These are phyloP conservation scores for Empis livida DNA, from an alignment of 2,888 invertebrate species.

Conservation along the genomic window DNA sequence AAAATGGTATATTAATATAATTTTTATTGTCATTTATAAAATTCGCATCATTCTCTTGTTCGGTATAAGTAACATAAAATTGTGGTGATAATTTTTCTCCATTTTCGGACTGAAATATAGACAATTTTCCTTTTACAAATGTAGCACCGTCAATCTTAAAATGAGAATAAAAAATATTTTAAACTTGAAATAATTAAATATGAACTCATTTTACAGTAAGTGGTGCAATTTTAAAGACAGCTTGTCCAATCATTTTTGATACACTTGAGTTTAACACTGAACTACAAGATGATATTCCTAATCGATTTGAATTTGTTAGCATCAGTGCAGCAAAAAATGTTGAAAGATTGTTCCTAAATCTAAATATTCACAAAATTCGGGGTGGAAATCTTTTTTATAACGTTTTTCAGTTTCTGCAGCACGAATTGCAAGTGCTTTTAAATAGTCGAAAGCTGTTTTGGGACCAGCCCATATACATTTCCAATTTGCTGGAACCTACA, in stretches of 20 bases:
- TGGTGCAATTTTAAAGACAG: slow-evolving; percentile 22
- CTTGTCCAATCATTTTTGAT: neutral
- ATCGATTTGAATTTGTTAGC: slow-evolving; percentile 24
- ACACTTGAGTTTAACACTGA: slow-evolving; percentile 17
- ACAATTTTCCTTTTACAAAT: slow-evolving; percentile 18
- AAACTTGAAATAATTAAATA: neutral
- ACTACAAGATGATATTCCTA: slow-evolving; percentile 26
- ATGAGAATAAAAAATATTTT: neutral
- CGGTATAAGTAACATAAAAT: slow-evolving; percentile 19
- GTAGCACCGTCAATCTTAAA: slow-evolving; percentile 25
- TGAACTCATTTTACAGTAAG: slow-evolving; percentile 22
- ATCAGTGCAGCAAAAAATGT: slow-evolving; percentile 30
- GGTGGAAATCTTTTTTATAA: slow-evolving; percentile 19
- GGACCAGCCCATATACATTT: slow-evolving; percentile 31
- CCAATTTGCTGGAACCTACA: slow-evolving; percentile 28
- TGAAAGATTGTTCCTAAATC: slow-evolving; percentile 27
- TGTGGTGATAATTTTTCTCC: slow-evolving; percentile 17
- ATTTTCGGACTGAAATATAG: slow-evolving; percentile 11
- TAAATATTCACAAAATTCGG: slow-evolving; percentile 23
- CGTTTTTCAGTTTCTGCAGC: slow-evolving; percentile 26
- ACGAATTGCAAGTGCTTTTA: slow-evolving; percentile 28
- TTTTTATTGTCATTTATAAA: slow-evolving; percentile 3
- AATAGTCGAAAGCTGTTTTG: slow-evolving; percentile 25
- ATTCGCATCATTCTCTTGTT: slow-evolving; percentile 5
- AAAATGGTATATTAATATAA: slow-evolving; percentile 22